Base-by-base conservation (phyloP, 2,888 invertebrate species). In the Papilio gigon region DNA sequence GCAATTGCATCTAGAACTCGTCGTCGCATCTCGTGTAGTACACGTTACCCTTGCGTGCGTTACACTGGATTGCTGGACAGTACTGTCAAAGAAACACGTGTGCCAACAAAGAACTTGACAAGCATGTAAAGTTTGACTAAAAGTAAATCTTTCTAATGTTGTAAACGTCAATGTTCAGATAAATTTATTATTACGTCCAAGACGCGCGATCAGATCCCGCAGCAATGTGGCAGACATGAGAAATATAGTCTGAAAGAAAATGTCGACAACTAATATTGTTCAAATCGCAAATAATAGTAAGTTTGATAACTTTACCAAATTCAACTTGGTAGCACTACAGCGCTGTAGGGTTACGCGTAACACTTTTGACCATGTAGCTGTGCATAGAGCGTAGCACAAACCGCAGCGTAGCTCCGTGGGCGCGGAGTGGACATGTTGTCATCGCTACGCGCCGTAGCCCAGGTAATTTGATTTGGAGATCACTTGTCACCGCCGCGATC, bases 401-500 rank as follows among this genome's bases (percentile, higher is more conserved):
- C n/a, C 17, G 42, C 9, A 42, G 44, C 44, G 11, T 17, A 44
- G 9, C 20, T 9, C 44, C 44, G 25, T 1, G 4, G 14, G 25
- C 1, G 50, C 20, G 25, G 14, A 25, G 25, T n/a, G 53, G 53
- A 8, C 53, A 8, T 27, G 40, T 14, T 40, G 53, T 11, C 53
- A 27, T 14, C 14, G 27, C 14, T 27, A 4, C 8, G 53, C 6
- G 44, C 25, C 25, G 14, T 27, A 53, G 53, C 53, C 12, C 53
- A 27, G n/a, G 2, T 27, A n/a, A 53, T 27, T 53, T 27, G 27
- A 53, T 53, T 53, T 53, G 14, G 25, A 53, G 27, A 27, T 53
- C 53, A 53, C 53, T 53, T 53, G 53, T 53, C n/a, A 53, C 53
- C 53, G 53, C 27, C 14, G 53, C 53, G n/a, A 53, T 53, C 14